phyloP scores from a whole-genome alignment of 1,140 invertebrate species.

The Achatina immaculata region DNA sequence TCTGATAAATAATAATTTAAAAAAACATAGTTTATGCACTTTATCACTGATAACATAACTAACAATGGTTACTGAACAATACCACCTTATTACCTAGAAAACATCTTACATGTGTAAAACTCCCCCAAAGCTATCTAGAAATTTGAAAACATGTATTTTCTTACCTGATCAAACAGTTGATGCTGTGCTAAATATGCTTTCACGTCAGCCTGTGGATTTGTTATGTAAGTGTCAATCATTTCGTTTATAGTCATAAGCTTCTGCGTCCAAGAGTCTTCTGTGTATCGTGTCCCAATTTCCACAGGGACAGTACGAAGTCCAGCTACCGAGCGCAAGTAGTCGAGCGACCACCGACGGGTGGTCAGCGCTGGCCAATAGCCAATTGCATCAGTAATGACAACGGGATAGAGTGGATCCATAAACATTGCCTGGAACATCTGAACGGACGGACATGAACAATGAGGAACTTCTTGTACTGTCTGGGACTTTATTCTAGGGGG shows the following conservation, averaged over 20 bases:
- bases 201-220: constrained; percentile 37
- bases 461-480: constrained; percentile 39
- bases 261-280: constrained; percentile 92
- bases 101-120: too few relatives aligned
- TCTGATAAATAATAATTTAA: too few relatives aligned
- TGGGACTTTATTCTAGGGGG: constrained; percentile 30
- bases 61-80: too few relatives aligned
- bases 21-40: too few relatives aligned
- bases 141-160: too few relatives aligned
- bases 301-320: constrained; percentile 91
- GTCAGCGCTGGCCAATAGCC: constrained; percentile 88
- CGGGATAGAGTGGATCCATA: constrained; percentile 64
- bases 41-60: too few relatives aligned
- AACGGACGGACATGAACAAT: constrained; percentile 60
- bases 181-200: constrained; percentile 97
- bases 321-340: constrained; percentile 84
- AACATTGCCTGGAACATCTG: constrained; percentile 59
- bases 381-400: constrained; percentile 78
- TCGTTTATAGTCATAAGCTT: constrained; percentile 87
- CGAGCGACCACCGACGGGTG: constrained; percentile 75
- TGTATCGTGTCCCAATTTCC: constrained; percentile 94
- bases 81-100: too few relatives aligned
- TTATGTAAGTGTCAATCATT: constrained; percentile 81
- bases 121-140: too few relatives aligned
- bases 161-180: constrained; percentile 91